phyloP scores from a whole-genome alignment of 2,113 vertebrate species.

The Melanostigma gelatinosum region DNA sequence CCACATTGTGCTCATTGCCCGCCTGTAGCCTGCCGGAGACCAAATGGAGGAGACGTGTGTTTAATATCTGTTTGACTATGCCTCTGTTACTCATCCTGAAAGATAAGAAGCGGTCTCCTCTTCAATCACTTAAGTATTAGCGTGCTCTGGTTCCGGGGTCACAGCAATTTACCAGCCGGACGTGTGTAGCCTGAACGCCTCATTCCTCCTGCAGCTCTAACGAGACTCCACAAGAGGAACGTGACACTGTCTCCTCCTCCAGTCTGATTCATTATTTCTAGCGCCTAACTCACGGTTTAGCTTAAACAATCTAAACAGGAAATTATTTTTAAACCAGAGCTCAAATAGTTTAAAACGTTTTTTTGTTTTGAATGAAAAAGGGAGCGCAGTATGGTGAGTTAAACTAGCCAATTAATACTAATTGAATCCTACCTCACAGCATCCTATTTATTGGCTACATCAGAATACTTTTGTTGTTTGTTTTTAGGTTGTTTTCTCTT shows the following conservation, averaged over 20 bases:
- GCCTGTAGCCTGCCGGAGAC: neutral
- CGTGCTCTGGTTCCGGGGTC: slow-evolving; percentile 41
- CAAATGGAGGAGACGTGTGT: neutral
- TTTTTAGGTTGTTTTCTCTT: neutral
- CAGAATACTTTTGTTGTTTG: neutral
- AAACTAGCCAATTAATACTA: neutral
- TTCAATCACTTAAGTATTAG: slow-evolving; percentile 20
- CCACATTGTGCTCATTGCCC: neutral
- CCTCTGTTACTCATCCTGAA: neutral
- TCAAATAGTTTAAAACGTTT: neutral
- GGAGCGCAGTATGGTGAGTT: neutral
- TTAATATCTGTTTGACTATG: neutral
- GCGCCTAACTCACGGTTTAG: slow-evolving; percentile 13
- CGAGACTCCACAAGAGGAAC: slow-evolving; percentile 60
- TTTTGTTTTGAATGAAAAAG: neutral
- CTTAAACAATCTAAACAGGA: neutral
- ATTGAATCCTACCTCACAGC: neutral
- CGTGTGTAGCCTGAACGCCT: slow-evolving; percentile 15
- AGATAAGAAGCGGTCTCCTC: neutral
- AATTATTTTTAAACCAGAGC: neutral
- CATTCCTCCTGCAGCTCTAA: slow-evolving; percentile 28
- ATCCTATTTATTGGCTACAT: neutral
- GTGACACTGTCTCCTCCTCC: slow-evolving; percentile 45
- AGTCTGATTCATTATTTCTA: slow-evolving; percentile 46
- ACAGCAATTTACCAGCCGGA: slow-evolving; percentile 21